Base-by-base conservation (phyloP, 2,888 invertebrate species). In the Eupithecia centaureata region DNA sequence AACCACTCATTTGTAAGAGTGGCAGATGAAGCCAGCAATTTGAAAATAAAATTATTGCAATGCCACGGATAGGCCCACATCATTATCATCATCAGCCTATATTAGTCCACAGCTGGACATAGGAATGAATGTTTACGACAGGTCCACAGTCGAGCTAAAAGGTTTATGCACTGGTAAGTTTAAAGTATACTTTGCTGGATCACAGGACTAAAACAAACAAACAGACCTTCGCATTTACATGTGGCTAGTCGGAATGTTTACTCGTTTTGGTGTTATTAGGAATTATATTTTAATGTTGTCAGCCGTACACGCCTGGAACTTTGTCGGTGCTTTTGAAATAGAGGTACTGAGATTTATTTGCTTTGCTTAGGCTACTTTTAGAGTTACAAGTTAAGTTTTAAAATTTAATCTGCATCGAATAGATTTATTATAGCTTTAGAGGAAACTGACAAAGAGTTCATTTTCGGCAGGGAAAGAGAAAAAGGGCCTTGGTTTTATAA, bases 191-290 rank as follows among this genome's bases (percentile, higher is more conserved):
- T 28, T n/a, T 18, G 18, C 18, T 32, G 56, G 18, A 54, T 27
- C 30, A 57, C 32, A 22, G 32, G 57, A 57, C 57, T 57, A 57
- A 30, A 33, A 33, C 27, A 57, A 30, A 57, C 32, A 57, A 57
- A 57, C 32, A 32, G 27, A 27, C 13, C 52, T 15, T 5, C 12
- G 32, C 81, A 83, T 81, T 81, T 78, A 78, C 79, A 75, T 81
- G 79, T 76, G 72, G 65, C 69, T 69, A 71, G 71, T 66, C 52
- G 72, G 70, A 74, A 71, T 75, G 72, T 67, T 65, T 30, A 66
- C 63, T 67, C 63, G 57, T 63, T 70, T 70, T 70, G 70, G 70
- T 70, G 70, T 70, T 70, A 70, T 66, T 70, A 70, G 70, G 70
- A 67, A 67, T 64, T 66, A 70, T 70, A 69, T 63, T 63, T 69